Percentiles rank a stretch among this genome's conserved stretches.
These are phyloP conservation scores for Cynocephalus volans DNA, from an alignment of 2,113 vertebrate species.

Conservation along the genomic window DNA sequence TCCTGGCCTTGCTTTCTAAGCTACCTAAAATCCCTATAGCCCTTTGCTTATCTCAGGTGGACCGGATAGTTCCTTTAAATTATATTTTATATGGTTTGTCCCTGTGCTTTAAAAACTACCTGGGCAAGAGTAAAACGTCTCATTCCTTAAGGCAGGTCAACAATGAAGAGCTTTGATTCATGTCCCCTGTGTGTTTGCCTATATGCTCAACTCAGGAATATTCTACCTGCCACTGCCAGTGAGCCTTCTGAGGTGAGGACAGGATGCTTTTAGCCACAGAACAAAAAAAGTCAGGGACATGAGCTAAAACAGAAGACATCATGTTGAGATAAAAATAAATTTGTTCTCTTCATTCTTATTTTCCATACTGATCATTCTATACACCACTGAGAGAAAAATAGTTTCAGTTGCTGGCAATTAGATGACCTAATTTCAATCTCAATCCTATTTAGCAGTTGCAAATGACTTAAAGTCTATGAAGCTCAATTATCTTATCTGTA, in stretches of 20 bases:
- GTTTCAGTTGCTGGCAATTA: not conserved
- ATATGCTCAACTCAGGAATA: not conserved
- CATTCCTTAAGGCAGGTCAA: not conserved
- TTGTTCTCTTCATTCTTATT: not conserved
- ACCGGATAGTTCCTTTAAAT: not conserved
- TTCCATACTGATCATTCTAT: not conserved
- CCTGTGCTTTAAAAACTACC: constrained; percentile 33
- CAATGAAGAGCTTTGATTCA: not conserved
- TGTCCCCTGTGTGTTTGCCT: not conserved
- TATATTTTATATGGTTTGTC: constrained; percentile 28
- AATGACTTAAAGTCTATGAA: not conserved
- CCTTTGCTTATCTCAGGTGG: constrained; percentile 53
- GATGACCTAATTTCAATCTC: not conserved
- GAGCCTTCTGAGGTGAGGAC: not conserved
- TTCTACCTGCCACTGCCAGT: not conserved
- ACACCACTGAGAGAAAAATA: not conserved
- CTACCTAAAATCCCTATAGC: constrained; percentile 30
- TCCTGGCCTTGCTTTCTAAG: constrained; percentile 12
- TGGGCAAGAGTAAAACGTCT: not conserved
- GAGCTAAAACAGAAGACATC: not conserved
- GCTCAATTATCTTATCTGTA: not conserved
- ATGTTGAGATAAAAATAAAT: not conserved
- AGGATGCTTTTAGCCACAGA: not conserved
- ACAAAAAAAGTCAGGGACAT: not conserved
- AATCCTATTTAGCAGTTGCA: not conserved